Base-by-base conservation (phyloP, 1,140 invertebrate species). In the Solenopsis fugax region DNA sequence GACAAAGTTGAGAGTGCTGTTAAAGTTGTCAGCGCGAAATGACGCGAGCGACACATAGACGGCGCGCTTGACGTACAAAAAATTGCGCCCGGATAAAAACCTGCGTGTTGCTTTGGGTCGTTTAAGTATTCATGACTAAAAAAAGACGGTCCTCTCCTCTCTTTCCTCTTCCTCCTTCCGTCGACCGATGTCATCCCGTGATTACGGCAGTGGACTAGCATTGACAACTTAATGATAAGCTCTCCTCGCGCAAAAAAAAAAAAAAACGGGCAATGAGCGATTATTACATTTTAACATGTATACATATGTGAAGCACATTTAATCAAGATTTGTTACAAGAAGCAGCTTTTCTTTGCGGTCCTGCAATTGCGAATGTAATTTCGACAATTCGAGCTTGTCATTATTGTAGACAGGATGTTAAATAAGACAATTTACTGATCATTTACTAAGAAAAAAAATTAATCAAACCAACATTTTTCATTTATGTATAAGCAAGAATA, bases 1-100 rank as follows among this genome's bases (percentile, higher is more conserved):
- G 18, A 29, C 37, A 34, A 45, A 62, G 60, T 21, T 56, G 76
- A 72, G 69, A 90, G 85, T 85, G 84, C n/a, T 71, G 85, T 87
- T 82, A 87, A 91, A 58, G 75, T 91, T 89, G 76, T 85, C 34
- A 6, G 67, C 21, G 45, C n/a, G 10, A 67, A 80, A 62, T 3
- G 76, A 69, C 3, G 29, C 77, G 48, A 67, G 52, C 29, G 78
- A 71, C 52, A 24, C 52, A 29, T 29, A 29, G 29, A 37, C 12
- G 76, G 16, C 12, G 41, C 6, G 58, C 21, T 9, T 13, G n/a
- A 10, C 2, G 45, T 37, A 24, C 29, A 48, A 37, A 21, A 73
- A 60, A 37, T 73, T 34, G 54, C 41, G 29, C 12, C 54, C n/a
- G 24, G 41, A 37, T 48, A 50, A 58, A 48, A 60, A 62, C 3